Evolutionary conservation across 2,113 vertebrate species (phyloP).

Genomic region (Nerophis ophidion): DNA sequence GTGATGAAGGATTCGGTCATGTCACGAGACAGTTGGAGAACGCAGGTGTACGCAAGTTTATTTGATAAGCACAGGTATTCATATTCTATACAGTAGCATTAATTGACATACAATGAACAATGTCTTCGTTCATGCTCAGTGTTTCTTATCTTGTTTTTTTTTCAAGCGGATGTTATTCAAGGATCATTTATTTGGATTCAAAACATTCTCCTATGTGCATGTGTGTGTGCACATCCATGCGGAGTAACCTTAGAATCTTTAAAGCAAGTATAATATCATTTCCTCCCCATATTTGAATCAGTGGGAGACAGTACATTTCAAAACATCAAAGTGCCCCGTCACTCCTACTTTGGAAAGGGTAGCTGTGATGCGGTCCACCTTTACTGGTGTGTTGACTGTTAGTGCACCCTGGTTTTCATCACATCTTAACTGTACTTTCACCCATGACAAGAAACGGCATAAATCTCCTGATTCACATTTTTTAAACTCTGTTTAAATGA

Average conservation of each 20-base stretch:
- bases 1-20: conserved; percentile 22
- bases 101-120: background rate
- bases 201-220: conserved; percentile 4
- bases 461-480: no score
- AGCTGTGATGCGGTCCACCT: conserved; percentile 44
- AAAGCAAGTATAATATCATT: conserved; percentile 8
- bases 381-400: background rate
- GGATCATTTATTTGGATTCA: conserved; percentile 1
- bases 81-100: background rate
- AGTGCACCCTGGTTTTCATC: conserved; percentile 41
- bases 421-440: conserved; percentile 9
- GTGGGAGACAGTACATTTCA: conserved; percentile 12
- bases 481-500: no score
- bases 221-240: background rate
- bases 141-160: background rate
- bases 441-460: conserved; percentile 28
- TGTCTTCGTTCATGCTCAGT: background rate
- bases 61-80: background rate
- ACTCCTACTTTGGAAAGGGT: conserved; percentile 38
- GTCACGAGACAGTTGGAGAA: conserved; percentile 12
- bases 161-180: background rate
- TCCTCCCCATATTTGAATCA: conserved; percentile 13
- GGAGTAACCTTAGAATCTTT: background rate
- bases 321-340: conserved; percentile 42
- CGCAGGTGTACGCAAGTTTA: background rate